A percentile compares a stretch with the other conserved stretches of the same genome.
These are phyloP conservation scores for Columba janthina DNA, from an alignment of 2,113 vertebrate genomes.

Conservation along the genomic window DNA sequence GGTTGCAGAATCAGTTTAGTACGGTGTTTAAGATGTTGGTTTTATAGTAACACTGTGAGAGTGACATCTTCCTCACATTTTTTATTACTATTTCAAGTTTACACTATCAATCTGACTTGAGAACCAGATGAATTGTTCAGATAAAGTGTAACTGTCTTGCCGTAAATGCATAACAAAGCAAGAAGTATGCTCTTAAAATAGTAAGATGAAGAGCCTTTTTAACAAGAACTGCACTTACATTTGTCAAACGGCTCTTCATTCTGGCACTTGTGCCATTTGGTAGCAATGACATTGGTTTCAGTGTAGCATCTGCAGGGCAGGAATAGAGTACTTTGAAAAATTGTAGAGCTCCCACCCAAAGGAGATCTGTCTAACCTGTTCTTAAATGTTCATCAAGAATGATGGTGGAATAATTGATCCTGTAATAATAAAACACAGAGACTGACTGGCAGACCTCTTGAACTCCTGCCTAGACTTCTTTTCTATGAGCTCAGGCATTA, in stretches of 20 bases:
- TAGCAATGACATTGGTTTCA: neutral
- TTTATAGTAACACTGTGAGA: neutral
- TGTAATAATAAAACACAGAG: neutral
- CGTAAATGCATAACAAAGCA: neutral
- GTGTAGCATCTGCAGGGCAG: neutral
- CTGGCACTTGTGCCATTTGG: neutral
- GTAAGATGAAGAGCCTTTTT: conserved; percentile 35
- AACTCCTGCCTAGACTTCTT: conserved; percentile 4
- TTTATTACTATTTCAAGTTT: conserved; percentile 1
- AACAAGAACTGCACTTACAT: neutral
- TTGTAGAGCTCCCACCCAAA: neutral
- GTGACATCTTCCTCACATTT: neutral
- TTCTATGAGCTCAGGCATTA: neutral
- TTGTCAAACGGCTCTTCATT: conserved; percentile 4
- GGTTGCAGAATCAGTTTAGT: neutral
- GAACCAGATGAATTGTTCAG: conserved; percentile 36
- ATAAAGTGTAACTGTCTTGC: conserved; percentile 40
- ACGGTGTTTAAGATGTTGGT: neutral
- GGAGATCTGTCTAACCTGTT: neutral
- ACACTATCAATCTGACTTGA: conserved; percentile 41
- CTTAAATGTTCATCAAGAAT: neutral
- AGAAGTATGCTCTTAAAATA: conserved; percentile 8
- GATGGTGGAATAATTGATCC: conserved; percentile 6
- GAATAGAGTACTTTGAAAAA: neutral
- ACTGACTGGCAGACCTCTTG: conserved; percentile 14